These are phyloP conservation scores for Eleutherodactylus coqui DNA, from an alignment of 2,797 vertebrate genomes.

Conservation along the genomic window DNA sequence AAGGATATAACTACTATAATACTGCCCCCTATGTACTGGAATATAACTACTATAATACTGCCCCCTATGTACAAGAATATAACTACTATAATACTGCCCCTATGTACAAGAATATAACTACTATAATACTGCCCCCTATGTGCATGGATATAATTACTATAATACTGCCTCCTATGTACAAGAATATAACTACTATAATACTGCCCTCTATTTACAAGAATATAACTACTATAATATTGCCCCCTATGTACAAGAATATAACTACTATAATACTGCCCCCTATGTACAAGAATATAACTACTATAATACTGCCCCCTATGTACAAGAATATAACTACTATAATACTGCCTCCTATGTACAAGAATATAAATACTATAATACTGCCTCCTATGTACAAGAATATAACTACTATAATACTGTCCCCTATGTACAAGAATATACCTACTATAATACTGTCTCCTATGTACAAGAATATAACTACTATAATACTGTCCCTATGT, in stretches of 20 bases:
- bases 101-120: not conserved
- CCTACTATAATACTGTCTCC: not conserved
- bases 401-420: not conserved
- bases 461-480: not conserved
- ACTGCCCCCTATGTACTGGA: not conserved
- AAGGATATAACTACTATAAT: conserved; percentile 19
- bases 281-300: conserved; percentile 9
- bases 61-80: not conserved
- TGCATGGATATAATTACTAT: conserved; percentile 2
- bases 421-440: not conserved
- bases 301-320: not conserved
- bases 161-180: conserved; percentile 8
- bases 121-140: not conserved
- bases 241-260: conserved; percentile 8
- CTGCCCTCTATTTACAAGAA: not conserved
- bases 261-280: conserved; percentile 11
- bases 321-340: not conserved
- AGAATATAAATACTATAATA: conserved; percentile 19
- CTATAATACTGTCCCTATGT: conserved; percentile 6
- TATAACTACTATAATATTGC: conserved; percentile 14
- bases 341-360: conserved; percentile 1
- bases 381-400: not conserved
- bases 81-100: not conserved
- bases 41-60: conserved; percentile 7
- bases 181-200: conserved; percentile 20